Conservation (phyloP, 2,797 vertebrate species). For the Paratrypauchen microcephalus region DNA sequence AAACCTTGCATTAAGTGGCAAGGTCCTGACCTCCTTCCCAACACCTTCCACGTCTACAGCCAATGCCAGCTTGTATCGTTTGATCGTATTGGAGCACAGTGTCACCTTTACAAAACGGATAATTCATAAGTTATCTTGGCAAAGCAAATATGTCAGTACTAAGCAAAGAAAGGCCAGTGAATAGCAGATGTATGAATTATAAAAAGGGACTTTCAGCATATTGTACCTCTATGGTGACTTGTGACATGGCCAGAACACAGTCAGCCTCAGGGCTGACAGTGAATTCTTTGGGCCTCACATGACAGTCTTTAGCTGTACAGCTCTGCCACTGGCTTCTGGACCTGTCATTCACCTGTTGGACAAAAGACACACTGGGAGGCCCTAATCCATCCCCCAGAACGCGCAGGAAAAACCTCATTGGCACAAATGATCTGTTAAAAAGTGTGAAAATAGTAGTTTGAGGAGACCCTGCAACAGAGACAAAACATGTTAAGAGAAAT, state of each 20-base stretch:
- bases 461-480: slow-evolving; percentile 80
- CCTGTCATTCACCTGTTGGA: slow-evolving; percentile 46
- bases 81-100: slow-evolving; percentile 86
- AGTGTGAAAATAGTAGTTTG: slow-evolving; percentile 75
- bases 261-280: slow-evolving; percentile 73
- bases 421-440: slow-evolving; percentile 81
- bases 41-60: slow-evolving; percentile 84
- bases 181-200: background rate
- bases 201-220: background rate
- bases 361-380: slow-evolving; percentile 63
- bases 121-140: background rate
- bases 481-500: background rate
- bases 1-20: slow-evolving; percentile 85
- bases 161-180: background rate
- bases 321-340: slow-evolving; percentile 53
- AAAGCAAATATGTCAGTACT: background rate
- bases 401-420: slow-evolving; percentile 83
- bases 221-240: slow-evolving; percentile 78
- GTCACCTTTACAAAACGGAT: slow-evolving; percentile 78
- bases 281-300: slow-evolving; percentile 78
- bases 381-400: slow-evolving; percentile 81
- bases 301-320: slow-evolving; percentile 4
- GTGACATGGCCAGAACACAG: slow-evolving; percentile 68
- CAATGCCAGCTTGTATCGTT: slow-evolving; percentile 74
- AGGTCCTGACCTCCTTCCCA: slow-evolving; percentile 75